These are phyloP conservation scores for Morpho achilles DNA, from an alignment of 2,888 invertebrate species.

Conservation along the genomic window DNA sequence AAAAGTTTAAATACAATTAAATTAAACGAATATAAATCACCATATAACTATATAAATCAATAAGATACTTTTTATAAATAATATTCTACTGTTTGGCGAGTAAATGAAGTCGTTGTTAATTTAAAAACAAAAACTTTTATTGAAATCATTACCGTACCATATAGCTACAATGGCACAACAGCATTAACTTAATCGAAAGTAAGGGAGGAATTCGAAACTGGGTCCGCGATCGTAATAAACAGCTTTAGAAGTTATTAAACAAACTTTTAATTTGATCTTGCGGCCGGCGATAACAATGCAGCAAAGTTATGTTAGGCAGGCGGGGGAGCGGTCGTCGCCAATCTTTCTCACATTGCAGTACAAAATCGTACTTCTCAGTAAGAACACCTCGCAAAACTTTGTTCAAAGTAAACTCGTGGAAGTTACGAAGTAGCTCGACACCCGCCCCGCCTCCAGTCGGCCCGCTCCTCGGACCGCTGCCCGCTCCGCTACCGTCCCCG, in stretches of 20 bases:
- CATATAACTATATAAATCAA: too few relatives aligned
- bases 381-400: conserved; percentile 76
- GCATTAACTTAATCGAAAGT: conserved; percentile 6
- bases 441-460: conserved; percentile 45
- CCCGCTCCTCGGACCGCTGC: conserved; percentile 41
- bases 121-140: too few relatives aligned
- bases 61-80: too few relatives aligned
- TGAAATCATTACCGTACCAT: too few relatives aligned
- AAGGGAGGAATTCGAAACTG: conserved; percentile 42
- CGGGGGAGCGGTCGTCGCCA: conserved; percentile 57
- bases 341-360: conserved; percentile 70
- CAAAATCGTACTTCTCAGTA: conserved; percentile 73
- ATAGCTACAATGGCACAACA: too few relatives aligned
- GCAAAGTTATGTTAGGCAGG: conserved; percentile 55
- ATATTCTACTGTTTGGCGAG: too few relatives aligned
- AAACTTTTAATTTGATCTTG: conserved; percentile 70
- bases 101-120: too few relatives aligned
- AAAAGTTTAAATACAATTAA: too few relatives aligned
- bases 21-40: too few relatives aligned
- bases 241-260: conserved; percentile 54
- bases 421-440: conserved; percentile 44
- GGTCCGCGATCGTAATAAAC: conserved; percentile 40
- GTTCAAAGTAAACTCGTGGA: conserved; percentile 69
- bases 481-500: conserved; percentile 31
- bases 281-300: conserved; percentile 64